Base-by-base conservation (phyloP, 1,140 invertebrate genomes). In the Protaetia brevitarsis region DNA sequence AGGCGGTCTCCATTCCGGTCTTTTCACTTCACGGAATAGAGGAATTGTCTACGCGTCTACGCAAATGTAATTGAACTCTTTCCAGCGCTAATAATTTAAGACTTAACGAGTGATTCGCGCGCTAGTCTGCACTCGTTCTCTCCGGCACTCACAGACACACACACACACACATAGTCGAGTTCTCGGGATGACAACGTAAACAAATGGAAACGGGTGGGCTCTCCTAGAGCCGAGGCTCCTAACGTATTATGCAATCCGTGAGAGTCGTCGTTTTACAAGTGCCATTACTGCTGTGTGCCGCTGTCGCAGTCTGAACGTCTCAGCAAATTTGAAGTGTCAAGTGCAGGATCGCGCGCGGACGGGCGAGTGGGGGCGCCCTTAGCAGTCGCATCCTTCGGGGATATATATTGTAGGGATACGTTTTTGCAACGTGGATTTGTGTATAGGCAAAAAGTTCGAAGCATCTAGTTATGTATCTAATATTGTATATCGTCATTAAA, bases 141-240 rank as follows among this genome's bases (percentile, higher is more conserved):
- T 45, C 41, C 16, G 23, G n/a, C n/a, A n/a, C n/a, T n/a, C n/a
- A n/a, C n/a, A n/a, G n/a, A n/a, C n/a, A n/a, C n/a, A n/a, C n/a
- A n/a, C n/a, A n/a, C n/a, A n/a, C n/a, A n/a, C n/a, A n/a, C n/a
- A n/a, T n/a, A n/a, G n/a, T n/a, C n/a, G n/a, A n/a, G n/a, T n/a
- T n/a, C 34, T n/a, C n/a, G n/a, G n/a, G 23, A 45, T 45, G 41
- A 45, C 41, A 45, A 45, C 41, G 60, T 37, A 62, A 31, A 37
- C 60, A 62, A 62, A 62, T 62, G 31, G 36, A 62, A 37, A 31
- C 13, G 60, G 27, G 34, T 31, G 29, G 13, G 60, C 31, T 37
- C 60, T n/a, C n/a, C n/a, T n/a, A n/a, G n/a, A 62, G 60, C 31
- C 60, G 36, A 62, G 29, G 60, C 41, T 45, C 29, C 34, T 62